A percentile compares a stretch with the other conserved stretches of the same genome.
These are phyloP conservation scores for Caenorhabditis sp. DNA, from an alignment of 2,888 invertebrate genomes.

Conservation along the genomic window DNA sequence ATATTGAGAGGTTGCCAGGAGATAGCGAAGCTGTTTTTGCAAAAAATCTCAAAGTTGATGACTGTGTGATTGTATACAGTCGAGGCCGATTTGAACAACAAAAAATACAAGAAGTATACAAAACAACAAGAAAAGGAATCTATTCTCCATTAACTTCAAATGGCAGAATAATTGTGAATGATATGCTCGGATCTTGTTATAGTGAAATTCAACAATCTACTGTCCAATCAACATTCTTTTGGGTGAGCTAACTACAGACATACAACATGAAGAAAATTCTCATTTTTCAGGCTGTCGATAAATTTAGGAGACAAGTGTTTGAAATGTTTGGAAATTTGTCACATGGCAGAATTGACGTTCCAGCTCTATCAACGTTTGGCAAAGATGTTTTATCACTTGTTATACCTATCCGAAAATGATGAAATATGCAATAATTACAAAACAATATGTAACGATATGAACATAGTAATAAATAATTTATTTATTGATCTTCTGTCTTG, in stretches of 20 bases:
- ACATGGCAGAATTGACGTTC: too few relatives aligned
- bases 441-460: too few relatives aligned
- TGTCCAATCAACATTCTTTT: conserved; percentile 46
- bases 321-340: conserved; percentile 14
- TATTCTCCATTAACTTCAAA: conserved; percentile 45
- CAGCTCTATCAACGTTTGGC: too few relatives aligned
- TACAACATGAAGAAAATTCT: conserved; percentile 1
- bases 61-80: conserved; percentile 41
- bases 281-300: conserved; percentile 31
- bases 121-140: conserved; percentile 37
- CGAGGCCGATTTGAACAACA: conserved; percentile 41
- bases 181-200: conserved; percentile 51
- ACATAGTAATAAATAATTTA: too few relatives aligned
- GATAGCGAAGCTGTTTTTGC: conserved; percentile 43
- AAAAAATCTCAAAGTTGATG: conserved; percentile 37
- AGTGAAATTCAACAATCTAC: conserved; percentile 41
- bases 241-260: too few relatives aligned
- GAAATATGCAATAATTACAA: too few relatives aligned
- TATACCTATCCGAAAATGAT: too few relatives aligned
- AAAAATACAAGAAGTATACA: conserved; percentile 33
- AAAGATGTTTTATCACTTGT: too few relatives aligned
- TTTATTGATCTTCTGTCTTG: too few relatives aligned
- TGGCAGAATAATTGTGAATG: conserved; percentile 50
- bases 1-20: conserved; percentile 29
- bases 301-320: conserved; percentile 8